These are phyloP conservation scores for Cecropterus lyciades DNA, from an alignment of 1,140 invertebrate species.

Conservation along the genomic window DNA sequence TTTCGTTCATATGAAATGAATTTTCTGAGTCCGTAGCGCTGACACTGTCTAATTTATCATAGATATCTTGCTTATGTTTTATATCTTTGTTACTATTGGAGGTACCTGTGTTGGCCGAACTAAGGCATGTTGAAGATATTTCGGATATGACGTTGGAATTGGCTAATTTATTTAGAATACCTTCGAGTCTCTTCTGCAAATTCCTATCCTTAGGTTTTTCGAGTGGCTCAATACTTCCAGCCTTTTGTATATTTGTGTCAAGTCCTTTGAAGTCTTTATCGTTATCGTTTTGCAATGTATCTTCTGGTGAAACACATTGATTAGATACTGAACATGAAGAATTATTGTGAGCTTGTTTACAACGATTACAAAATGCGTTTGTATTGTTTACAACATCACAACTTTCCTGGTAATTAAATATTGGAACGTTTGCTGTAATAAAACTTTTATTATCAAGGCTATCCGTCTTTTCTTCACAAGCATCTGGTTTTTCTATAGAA, in stretches of 20 bases:
- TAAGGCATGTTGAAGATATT: slow-evolving; percentile 34
- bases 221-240: slow-evolving; percentile 2
- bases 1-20: slow-evolving; percentile 67
- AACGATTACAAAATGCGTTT: neutral
- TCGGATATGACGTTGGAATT: slow-evolving; percentile 15
- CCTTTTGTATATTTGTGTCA: neutral
- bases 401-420: neutral
- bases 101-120: slow-evolving; percentile 33
- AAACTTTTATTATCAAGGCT: neutral
- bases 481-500: neutral
- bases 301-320: neutral
- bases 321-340: neutral
- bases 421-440: neutral
- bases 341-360: neutral
- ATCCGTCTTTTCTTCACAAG: neutral
- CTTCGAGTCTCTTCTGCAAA: slow-evolving; percentile 38
- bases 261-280: slow-evolving; percentile 8
- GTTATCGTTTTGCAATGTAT: neutral
- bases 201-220: slow-evolving; percentile 18
- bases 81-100: slow-evolving; percentile 38
- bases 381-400: neutral
- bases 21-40: slow-evolving; percentile 66
- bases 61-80: slow-evolving; percentile 56
- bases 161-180: slow-evolving; percentile 37
- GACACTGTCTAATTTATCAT: slow-evolving; percentile 72